These are phyloP conservation scores for Drosophila differens DNA, from an alignment of 2,888 invertebrate species.

Conservation along the genomic window DNA sequence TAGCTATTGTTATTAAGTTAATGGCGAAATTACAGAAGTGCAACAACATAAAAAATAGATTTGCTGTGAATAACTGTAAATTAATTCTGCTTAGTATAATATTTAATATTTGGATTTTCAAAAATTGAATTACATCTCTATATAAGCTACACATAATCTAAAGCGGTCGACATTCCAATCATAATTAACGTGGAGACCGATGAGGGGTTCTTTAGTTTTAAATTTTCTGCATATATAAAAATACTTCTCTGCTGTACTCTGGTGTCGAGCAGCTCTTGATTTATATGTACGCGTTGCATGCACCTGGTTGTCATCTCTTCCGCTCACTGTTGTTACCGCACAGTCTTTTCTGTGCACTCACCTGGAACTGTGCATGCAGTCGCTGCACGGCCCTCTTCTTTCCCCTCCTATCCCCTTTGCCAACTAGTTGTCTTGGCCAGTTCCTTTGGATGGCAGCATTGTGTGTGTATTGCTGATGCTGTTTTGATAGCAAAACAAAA, in stretches of 20 bases:
- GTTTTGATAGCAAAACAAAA: constrained; percentile 56
- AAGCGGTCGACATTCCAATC: background rate
- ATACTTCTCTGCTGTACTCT: constrained; percentile 7
- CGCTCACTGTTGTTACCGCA: constrained; percentile 56
- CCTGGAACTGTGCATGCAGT: constrained; percentile 56
- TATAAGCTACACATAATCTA: background rate
- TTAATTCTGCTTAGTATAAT: background rate
- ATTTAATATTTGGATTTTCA: background rate
- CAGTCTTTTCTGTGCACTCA: constrained; percentile 50
- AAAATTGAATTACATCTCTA: background rate
- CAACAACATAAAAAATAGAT: background rate
- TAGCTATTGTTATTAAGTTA: background rate
- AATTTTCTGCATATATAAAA: background rate
- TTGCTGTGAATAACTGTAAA: background rate
- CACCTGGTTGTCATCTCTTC: constrained; percentile 66
- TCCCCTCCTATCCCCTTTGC: background rate
- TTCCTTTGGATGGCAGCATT: constrained; percentile 19
- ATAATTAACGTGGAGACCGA: constrained; percentile 1
- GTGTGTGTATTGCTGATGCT: constrained; percentile 48
- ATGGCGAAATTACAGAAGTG: background rate
- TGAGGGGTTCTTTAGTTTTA: background rate
- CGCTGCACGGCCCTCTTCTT: background rate
- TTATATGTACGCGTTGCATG: constrained; percentile 59
- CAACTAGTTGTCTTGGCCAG: constrained; percentile 25
- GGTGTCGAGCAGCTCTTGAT: constrained; percentile 35